Conservation (phyloP, 2,797 vertebrate species). For the Carduelis carduelis region DNA sequence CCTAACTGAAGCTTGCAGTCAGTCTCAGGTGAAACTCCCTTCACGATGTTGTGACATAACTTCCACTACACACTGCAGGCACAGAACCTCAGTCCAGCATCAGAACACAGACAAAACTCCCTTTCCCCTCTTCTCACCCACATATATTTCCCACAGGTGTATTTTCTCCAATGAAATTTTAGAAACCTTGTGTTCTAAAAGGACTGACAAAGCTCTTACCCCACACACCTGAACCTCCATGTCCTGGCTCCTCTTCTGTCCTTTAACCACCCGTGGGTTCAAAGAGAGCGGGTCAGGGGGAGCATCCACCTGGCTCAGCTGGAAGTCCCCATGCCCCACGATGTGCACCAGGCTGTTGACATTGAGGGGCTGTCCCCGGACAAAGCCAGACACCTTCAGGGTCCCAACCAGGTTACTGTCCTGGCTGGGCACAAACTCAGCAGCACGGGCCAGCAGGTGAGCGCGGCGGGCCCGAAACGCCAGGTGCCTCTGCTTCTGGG, state of each 20-base stretch:
- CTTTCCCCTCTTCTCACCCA: too few species aligned
- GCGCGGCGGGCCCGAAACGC: constrained; percentile 87
- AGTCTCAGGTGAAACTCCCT: background rate
- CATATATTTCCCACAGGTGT: accelerated
- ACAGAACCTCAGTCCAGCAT: background rate
- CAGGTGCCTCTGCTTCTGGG: constrained; percentile 87
- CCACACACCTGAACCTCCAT: constrained; percentile 78
- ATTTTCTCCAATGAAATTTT: background rate
- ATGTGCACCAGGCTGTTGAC: constrained; percentile 91
- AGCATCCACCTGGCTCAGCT: constrained; percentile 90
- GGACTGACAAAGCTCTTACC: background rate
- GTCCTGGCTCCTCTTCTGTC: constrained; percentile 75
- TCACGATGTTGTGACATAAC: accelerated
- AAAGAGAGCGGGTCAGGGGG: constrained; percentile 85
- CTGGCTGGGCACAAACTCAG: constrained; percentile 77
- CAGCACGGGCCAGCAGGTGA: constrained; percentile 83
- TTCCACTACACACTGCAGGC: accelerated
- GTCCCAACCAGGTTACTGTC: constrained; percentile 81
- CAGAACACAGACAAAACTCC: background rate
- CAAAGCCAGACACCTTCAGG: constrained; percentile 89
- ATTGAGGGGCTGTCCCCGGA: constrained; percentile 82
- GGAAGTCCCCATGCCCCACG: constrained; percentile 92
- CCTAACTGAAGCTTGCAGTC: background rate
- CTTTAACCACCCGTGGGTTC: constrained; percentile 59
- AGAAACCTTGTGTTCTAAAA: accelerated